Base-by-base conservation (phyloP, 2,888 invertebrate genomes). In the Eudasyphora cyanicolor region DNA sequence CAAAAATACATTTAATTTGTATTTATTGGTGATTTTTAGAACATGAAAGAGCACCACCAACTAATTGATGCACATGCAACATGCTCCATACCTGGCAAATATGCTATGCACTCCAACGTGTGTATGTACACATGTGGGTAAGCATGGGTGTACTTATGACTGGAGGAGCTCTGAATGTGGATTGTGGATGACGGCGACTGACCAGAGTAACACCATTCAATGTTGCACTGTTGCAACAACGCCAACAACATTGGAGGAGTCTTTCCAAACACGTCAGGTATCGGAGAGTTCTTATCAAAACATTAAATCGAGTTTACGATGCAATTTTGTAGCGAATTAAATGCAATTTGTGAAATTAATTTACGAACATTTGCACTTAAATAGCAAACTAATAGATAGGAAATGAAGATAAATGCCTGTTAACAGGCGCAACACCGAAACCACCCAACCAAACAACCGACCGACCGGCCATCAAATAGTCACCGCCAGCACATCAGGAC, bases 281-380 rank as follows among this genome's bases (percentile, higher is more conserved):
- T 82, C 82, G 82, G 82, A 76, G 75, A 82, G 79, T 80, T 84
- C 79, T 88, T 89, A 87, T 87, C 88, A 86, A 70, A 77, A 76
- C 86, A 87, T 84, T 87, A 87, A 88, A 88, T 87, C 86, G 86
- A 86, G 85, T 86, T 85, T 86, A 86, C 82, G 82, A 79, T 84
- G 85, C 86, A 84, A 87, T 85, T 87, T 87, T 86, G 86, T 86
- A 81, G 79, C 79, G 78, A 84, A 85, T 81, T 82, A 84, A 86
- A 85, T 77, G 87, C 87, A 88, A 88, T 90, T 89, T 88, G 89
- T 89, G 89, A 86, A 89, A 88, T 89, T 87, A 89, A 89, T 89
- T 88, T 87, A 87, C 88, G 86, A 87, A 87, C 85, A 85, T 85
- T 79, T 87, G 86, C 88, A 87, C 88, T 88, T 88, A 87, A 88